Evolutionary conservation across 2,888 invertebrate genomes (phyloP).

Genomic region (Lottia gigantea): DNA sequence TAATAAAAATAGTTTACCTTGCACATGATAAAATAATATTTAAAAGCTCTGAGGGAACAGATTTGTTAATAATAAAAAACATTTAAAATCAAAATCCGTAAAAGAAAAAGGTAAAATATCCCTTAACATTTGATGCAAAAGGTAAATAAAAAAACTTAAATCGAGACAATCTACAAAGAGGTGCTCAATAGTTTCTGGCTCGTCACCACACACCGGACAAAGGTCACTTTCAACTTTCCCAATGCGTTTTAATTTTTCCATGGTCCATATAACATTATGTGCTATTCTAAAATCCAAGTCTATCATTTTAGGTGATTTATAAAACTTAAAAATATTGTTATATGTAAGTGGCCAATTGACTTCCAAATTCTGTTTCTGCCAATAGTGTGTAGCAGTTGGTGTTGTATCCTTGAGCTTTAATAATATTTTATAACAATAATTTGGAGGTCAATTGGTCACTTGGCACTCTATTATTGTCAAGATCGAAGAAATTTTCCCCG

Average conservation of each 20-base stretch:
- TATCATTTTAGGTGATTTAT: background rate
- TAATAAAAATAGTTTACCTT: background rate
- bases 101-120: background rate
- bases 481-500: too few relatives aligned
- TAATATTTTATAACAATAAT: background rate
- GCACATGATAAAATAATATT: too few relatives aligned
- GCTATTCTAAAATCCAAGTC: too few relatives aligned
- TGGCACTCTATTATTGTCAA: too few relatives aligned
- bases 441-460: too few relatives aligned
- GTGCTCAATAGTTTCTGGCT: too few relatives aligned
- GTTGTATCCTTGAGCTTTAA: background rate
- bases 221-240: background rate
- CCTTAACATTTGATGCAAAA: background rate
- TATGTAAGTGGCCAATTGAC: background rate
- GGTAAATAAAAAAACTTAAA: too few relatives aligned
- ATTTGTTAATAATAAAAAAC: too few relatives aligned
- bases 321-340: background rate
- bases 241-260: background rate
- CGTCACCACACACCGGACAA: too few relatives aligned
- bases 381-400: background rate
- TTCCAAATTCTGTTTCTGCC: background rate
- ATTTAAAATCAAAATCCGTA: background rate
- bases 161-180: too few relatives aligned
- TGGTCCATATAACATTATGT: background rate
- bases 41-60: too few relatives aligned